Percentiles rank a stretch among this genome's conserved stretches.
These are phyloP conservation scores for Typhlomys cinereus DNA, from an alignment of 2,113 vertebrate species.

Conservation along the genomic window DNA sequence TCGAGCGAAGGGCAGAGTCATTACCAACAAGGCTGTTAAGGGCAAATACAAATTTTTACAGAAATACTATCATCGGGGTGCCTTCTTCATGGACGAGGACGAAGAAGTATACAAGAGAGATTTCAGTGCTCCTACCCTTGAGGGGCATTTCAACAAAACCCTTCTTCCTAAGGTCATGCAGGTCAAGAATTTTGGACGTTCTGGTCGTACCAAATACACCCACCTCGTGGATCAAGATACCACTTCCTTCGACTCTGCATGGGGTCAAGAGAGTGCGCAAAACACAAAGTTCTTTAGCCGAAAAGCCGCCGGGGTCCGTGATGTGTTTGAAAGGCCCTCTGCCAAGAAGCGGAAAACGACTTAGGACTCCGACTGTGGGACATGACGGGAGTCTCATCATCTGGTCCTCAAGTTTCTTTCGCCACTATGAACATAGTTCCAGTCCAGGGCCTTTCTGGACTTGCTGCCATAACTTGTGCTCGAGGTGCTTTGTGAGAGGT, in stretches of 20 bases:
- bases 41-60: too few relatives aligned
- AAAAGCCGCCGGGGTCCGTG: conserved; percentile 95
- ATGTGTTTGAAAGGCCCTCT: conserved; percentile 93
- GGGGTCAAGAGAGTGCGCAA: conserved; percentile 98
- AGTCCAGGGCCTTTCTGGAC: too few relatives aligned
- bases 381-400: too few relatives aligned
- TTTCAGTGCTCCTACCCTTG: conserved; percentile 96
- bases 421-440: too few relatives aligned
- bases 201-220: conserved; percentile 97
- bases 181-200: conserved; percentile 99
- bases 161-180: conserved; percentile 99
- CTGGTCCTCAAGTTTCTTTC: too few relatives aligned
- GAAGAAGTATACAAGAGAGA: conserved; percentile 98
- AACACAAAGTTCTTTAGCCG: conserved; percentile 99
- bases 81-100: conserved; percentile 87
- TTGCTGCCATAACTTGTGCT: too few relatives aligned
- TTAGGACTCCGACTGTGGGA: too few relatives aligned
- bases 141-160: conserved; percentile 99
- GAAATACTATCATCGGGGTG: too few relatives aligned
- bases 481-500: too few relatives aligned
- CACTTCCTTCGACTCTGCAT: conserved; percentile 97
- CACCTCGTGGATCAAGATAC: conserved; percentile 98
- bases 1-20: too few relatives aligned
- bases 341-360: not conserved
- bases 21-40: too few relatives aligned